These are phyloP conservation scores for Hydrozoanthus gracilis DNA, from an alignment of 92 coral and sea anemone genomes.

Conservation along the genomic window DNA sequence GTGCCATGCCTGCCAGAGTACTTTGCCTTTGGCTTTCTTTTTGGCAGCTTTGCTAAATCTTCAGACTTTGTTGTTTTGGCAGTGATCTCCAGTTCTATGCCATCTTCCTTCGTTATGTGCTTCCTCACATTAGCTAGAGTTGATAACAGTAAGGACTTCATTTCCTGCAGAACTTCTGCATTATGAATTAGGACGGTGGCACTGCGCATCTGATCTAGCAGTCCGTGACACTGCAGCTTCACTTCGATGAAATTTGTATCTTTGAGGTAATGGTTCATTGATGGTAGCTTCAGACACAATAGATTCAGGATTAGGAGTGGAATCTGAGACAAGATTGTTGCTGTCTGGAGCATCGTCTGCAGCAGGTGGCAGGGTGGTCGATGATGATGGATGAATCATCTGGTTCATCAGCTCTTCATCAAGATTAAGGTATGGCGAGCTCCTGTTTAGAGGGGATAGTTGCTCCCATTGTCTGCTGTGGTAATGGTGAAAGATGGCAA, in stretches of 20 bases:
- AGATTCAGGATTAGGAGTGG: not conserved
- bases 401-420: constrained; percentile 10
- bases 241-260: constrained; percentile 1
- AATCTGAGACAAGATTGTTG: not conserved
- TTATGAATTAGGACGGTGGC: not conserved
- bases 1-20: not conserved
- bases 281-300: too few relatives aligned
- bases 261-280: not conserved
- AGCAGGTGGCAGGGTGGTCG: not conserved
- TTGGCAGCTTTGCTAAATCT: not conserved
- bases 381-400: not conserved
- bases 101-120: not conserved
- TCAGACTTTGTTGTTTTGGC: not conserved
- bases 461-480: constrained; percentile 2
- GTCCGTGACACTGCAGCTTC: constrained; percentile 6
- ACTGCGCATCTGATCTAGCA: not conserved
- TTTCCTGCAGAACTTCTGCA: constrained; percentile 1
- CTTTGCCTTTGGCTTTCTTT: not conserved
- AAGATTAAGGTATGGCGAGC: not conserved
- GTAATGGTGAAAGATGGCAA: constrained; percentile 8
- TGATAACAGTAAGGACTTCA: not conserved
- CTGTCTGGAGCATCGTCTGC: constrained; percentile 1
- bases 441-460: not conserved
- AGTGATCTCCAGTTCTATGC: not conserved
- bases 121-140: not conserved